Evolutionary conservation across 2,113 vertebrate species (phyloP).

Genomic region (Pteropus alecto): DNA sequence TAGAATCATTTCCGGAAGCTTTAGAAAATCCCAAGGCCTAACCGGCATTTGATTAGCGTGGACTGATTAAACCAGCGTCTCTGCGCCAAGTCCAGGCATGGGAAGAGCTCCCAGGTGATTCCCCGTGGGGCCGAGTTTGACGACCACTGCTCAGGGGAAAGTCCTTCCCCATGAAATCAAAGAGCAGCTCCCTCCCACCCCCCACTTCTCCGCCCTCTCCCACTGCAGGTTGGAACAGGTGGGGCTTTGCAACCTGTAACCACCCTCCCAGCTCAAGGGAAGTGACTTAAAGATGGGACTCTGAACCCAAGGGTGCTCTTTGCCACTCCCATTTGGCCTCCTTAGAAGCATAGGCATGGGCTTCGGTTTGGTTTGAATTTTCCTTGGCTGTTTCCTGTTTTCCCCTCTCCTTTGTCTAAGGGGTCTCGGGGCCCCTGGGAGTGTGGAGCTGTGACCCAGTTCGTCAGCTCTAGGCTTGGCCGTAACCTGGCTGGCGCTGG

Average conservation of each 20-base stretch:
- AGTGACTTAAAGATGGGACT: neutral
- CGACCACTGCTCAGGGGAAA: neutral
- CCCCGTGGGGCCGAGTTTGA: neutral
- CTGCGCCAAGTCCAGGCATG: neutral
- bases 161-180: neutral
- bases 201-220: neutral
- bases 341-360: neutral
- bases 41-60: neutral
- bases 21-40: neutral
- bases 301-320: neutral
- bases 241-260: neutral
- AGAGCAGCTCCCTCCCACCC: too few species aligned
- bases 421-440: neutral
- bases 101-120: too few species aligned
- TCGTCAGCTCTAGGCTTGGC: neutral
- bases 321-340: too few species aligned
- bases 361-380: neutral
- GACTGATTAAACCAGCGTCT: rapidly evolving
- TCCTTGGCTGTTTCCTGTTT: neutral
- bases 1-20: neutral
- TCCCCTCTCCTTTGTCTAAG: neutral
- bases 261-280: neutral
- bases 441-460: neutral
- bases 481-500: neutral
- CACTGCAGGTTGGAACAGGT: neutral